These are phyloP conservation scores for Proteles cristata DNA, from an alignment of 2,113 vertebrate genomes.

Conservation along the genomic window DNA sequence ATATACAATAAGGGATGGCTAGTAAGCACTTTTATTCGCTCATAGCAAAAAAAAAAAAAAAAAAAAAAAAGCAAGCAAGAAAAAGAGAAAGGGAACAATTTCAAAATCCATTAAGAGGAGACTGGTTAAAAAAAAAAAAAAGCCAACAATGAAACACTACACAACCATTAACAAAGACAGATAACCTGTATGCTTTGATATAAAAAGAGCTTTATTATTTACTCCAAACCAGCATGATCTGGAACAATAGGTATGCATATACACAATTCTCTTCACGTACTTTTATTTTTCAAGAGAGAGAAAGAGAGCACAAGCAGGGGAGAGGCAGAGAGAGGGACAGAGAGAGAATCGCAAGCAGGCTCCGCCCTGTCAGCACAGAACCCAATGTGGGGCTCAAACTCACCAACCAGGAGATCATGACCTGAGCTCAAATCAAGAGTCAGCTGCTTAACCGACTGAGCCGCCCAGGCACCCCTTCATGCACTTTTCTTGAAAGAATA, in stretches of 20 bases:
- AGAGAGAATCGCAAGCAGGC: too few relatives aligned
- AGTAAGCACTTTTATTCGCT: slow-evolving; percentile 23
- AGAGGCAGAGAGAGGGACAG: too few relatives aligned
- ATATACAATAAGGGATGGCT: background rate
- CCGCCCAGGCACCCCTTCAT: background rate
- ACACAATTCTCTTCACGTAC: background rate
- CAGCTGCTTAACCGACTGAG: too few relatives aligned
- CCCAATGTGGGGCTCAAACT: too few relatives aligned
- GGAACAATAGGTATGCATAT: background rate
- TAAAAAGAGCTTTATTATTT: background rate
- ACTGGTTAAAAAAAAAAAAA: background rate
- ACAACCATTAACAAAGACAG: background rate
- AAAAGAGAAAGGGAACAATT: background rate
- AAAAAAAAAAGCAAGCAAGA: background rate
- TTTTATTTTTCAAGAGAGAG: background rate
- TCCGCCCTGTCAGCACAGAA: too few relatives aligned
- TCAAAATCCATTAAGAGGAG: background rate
- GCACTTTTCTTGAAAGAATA: background rate
- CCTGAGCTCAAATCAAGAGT: too few relatives aligned
- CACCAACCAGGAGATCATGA: too few relatives aligned
- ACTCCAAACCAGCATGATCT: background rate
- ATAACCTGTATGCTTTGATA: background rate
- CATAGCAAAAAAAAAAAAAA: background rate
- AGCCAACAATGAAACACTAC: background rate
- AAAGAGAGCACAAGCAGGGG: too few relatives aligned